A percentile compares a stretch with the other conserved stretches of the same genome.
Conservation (phyloP, 1,140 invertebrate genomes). For the Brachystomella parvula region DNA sequence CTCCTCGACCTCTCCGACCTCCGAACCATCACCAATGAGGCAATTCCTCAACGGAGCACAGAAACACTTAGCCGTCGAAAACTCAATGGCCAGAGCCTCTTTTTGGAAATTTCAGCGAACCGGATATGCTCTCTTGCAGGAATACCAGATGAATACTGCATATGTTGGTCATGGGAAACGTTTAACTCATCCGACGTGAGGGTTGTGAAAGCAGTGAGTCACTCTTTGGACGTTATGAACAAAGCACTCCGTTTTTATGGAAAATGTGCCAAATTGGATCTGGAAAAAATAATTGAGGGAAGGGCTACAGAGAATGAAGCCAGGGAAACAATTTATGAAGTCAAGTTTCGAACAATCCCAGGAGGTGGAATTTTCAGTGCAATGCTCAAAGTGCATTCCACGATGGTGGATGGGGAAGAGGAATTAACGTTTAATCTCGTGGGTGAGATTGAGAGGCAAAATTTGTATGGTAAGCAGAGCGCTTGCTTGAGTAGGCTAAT, state of each 20-base stretch:
- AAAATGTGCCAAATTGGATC: slow-evolving; percentile 50
- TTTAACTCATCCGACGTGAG: background rate
- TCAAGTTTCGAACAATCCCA: slow-evolving; percentile 51
- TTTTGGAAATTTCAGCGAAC: background rate
- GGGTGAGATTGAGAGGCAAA: background rate
- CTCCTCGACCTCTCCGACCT: slow-evolving; percentile 37
- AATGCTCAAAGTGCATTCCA: background rate
- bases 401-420: background rate
- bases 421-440: background rate
- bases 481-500: no score
- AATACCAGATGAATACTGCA: slow-evolving; percentile 45
- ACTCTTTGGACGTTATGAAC: slow-evolving; percentile 56
- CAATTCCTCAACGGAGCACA: slow-evolving; percentile 38
- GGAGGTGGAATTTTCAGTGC: slow-evolving; percentile 67
- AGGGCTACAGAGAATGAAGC: slow-evolving; percentile 26
- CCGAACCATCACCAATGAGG: slow-evolving; percentile 35
- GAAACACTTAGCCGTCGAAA: background rate
- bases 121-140: slow-evolving; percentile 57
- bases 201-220: background rate
- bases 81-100: background rate
- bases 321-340: background rate
- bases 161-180: slow-evolving; percentile 7
- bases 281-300: slow-evolving; percentile 51
- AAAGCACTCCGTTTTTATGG: slow-evolving; percentile 44
- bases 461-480: no score